These are phyloP conservation scores for Sebastes vulpes DNA, from an alignment of 2,797 vertebrate species.

Conservation along the genomic window DNA sequence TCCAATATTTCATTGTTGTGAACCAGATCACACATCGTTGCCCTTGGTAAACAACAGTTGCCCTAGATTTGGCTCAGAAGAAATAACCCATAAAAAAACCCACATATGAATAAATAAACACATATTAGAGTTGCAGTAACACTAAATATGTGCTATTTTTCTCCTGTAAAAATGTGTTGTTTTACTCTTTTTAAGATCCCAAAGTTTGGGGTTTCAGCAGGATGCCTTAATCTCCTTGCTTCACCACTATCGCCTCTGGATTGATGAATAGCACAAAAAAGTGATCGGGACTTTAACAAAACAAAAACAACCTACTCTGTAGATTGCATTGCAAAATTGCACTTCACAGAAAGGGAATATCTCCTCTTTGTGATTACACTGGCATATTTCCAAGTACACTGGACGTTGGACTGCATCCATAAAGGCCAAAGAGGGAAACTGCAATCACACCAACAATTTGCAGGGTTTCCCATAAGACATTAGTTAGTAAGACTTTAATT, in stretches of 20 bases:
- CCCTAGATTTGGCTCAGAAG: too few species aligned
- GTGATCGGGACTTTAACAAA: not conserved
- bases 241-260: not conserved
- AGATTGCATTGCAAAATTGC: not conserved
- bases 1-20: not conserved
- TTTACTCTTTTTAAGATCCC: not conserved
- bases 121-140: not conserved
- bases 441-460: not conserved
- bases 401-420: not conserved
- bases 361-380: not conserved
- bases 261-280: not conserved
- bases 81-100: not conserved
- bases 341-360: not conserved
- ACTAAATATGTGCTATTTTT: not conserved
- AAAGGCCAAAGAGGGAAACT: not conserved
- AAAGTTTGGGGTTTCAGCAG: not conserved
- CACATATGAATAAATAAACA: too few species aligned
- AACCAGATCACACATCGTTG: too few species aligned
- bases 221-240: not conserved
- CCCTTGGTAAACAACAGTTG: too few species aligned
- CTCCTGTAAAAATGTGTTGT: not conserved
- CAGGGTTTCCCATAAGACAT: not conserved
- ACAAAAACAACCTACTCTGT: not conserved
- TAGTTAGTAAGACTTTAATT: not conserved
- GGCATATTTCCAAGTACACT: not conserved